These are phyloP conservation scores for Psephotus haematonotus DNA, from an alignment of 2,113 vertebrate species.

Conservation along the genomic window DNA sequence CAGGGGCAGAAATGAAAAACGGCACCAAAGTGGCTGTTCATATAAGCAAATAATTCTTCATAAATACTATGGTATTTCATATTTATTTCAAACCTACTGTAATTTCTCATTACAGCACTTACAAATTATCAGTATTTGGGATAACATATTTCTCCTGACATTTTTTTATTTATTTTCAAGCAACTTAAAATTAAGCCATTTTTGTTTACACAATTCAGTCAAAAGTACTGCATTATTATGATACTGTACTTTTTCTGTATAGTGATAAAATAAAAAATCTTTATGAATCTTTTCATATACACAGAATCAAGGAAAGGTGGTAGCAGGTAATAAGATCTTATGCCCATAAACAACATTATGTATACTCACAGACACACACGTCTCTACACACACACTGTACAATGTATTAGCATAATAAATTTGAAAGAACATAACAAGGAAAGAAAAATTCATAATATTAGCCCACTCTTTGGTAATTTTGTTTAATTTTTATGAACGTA, in stretches of 20 bases:
- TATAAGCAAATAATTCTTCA: neutral
- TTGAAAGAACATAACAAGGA: neutral
- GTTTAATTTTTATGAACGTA: neutral
- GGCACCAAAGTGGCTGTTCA: neutral
- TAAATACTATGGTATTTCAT: neutral
- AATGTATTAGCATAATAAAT: neutral
- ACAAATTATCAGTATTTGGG: neutral
- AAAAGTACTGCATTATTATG: neutral
- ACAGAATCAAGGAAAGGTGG: neutral
- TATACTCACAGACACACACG: neutral
- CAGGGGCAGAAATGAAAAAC: neutral
- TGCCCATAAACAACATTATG: neutral
- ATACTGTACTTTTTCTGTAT: neutral
- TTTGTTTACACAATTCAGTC: neutral
- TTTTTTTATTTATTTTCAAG: neutral
- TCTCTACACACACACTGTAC: neutral
- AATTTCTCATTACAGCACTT: neutral
- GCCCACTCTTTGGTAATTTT: neutral
- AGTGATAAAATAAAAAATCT: neutral
- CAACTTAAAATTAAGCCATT: neutral
- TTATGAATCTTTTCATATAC: neutral
- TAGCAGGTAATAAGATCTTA: neutral
- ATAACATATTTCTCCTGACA: neutral
- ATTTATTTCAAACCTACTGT: neutral
- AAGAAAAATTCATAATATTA: neutral